phyloP scores from a whole-genome alignment of 2,888 invertebrate genomes.

The Heteromurus nitidus region DNA sequence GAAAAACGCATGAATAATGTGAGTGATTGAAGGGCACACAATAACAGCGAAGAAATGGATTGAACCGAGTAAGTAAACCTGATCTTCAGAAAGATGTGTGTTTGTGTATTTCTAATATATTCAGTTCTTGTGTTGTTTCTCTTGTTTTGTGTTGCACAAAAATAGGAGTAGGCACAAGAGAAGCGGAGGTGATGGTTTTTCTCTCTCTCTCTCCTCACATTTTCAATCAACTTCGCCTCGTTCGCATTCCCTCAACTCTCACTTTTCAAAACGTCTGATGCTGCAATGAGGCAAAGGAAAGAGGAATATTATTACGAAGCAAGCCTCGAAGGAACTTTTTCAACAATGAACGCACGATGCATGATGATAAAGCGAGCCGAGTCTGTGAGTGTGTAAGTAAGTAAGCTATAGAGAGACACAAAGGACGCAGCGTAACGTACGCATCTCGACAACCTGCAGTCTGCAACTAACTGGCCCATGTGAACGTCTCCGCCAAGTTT shows the following conservation, averaged over 20 bases:
- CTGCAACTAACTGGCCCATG: slow-evolving; percentile 63
- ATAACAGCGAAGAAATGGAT: too few relatives aligned
- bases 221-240: slow-evolving; percentile 43
- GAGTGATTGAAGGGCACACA: too few relatives aligned
- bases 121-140: slow-evolving; percentile 14
- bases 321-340: slow-evolving; percentile 11
- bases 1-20: too few relatives aligned
- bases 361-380: too few relatives aligned
- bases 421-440: slow-evolving; percentile 28
- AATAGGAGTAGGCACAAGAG: slow-evolving; percentile 17
- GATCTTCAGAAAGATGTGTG: background rate
- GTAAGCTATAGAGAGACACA: too few relatives aligned
- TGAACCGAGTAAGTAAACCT: background rate
- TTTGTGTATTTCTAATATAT: slow-evolving; percentile 29
- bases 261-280: slow-evolving; percentile 25
- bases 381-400: background rate
- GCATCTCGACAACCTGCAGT: slow-evolving; percentile 53
- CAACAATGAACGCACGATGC: slow-evolving; percentile 20
- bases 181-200: slow-evolving; percentile 31
- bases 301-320: background rate
- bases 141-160: slow-evolving; percentile 41
- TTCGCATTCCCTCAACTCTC: slow-evolving; percentile 20
- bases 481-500: slow-evolving; percentile 53
- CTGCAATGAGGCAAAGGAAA: background rate
- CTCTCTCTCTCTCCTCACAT: slow-evolving; percentile 21